Percentiles rank a stretch among this genome's conserved stretches.
Evolutionary conservation across 1,140 invertebrate genomes (phyloP).

Genomic region (Aplysia californica): DNA sequence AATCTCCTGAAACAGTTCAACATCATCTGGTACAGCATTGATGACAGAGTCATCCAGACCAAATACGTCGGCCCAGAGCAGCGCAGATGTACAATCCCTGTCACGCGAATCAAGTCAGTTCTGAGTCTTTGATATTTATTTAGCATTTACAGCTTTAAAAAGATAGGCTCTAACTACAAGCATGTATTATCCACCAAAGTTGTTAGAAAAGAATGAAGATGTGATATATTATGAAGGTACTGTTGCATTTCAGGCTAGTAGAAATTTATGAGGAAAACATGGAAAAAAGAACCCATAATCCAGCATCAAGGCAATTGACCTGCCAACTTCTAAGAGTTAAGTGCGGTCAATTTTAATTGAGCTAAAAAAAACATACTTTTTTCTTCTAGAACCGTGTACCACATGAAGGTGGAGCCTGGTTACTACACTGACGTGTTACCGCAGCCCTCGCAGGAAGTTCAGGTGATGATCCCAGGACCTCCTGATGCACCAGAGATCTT

Average conservation of each 20-base stretch:
- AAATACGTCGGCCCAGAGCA: constrained; percentile 57
- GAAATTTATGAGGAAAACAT: no score
- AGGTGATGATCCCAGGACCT: constrained; percentile 64
- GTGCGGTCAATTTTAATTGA: no score
- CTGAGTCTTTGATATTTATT: not conserved
- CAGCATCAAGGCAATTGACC: no score
- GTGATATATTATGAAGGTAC: no score
- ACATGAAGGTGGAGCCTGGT: constrained; percentile 57
- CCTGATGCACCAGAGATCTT: constrained; percentile 66
- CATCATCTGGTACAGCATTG: constrained; percentile 60
- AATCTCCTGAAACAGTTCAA: constrained; percentile 62
- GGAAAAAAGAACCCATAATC: no score
- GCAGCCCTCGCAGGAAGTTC: constrained; percentile 53
- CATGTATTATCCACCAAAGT: no score
- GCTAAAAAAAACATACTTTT: no score
- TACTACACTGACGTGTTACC: constrained; percentile 55
- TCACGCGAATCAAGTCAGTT: constrained; percentile 59
- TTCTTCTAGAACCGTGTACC: constrained; percentile 59
- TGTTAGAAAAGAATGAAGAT: no score
- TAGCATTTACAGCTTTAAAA: not conserved
- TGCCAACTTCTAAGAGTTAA: no score
- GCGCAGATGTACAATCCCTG: constrained; percentile 53
- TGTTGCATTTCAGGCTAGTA: no score
- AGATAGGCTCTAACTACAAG: not conserved
- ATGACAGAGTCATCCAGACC: constrained; percentile 60